Evolutionary conservation across 2,113 vertebrate species (phyloP).

Genomic region (Sinosuthora webbiana): DNA sequence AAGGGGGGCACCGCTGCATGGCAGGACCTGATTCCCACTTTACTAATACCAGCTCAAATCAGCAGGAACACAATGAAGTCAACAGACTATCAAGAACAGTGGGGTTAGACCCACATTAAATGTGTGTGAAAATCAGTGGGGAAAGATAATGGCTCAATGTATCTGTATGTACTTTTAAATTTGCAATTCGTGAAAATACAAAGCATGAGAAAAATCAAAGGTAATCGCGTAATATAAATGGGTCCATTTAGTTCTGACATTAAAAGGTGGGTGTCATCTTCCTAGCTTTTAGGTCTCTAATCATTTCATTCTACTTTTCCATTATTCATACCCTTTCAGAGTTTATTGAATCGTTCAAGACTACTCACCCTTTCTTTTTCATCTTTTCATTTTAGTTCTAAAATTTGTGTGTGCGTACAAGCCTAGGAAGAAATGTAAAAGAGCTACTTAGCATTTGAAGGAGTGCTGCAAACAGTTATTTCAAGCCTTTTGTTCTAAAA

Average conservation of each 20-base stretch:
- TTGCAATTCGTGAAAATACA: not conserved
- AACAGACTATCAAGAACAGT: not conserved
- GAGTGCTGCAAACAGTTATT: constrained; percentile 51
- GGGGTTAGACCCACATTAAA: not conserved
- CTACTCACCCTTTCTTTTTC: constrained; percentile 37
- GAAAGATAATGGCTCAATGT: not conserved
- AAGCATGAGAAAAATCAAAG: constrained; percentile 14
- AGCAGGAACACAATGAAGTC: not conserved
- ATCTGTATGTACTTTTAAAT: not conserved
- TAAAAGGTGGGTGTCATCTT: constrained; percentile 41
- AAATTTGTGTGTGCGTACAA: constrained; percentile 2
- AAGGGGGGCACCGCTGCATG: fast-evolving
- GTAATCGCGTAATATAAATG: not conserved
- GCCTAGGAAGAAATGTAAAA: constrained; percentile 34
- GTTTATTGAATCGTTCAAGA: not conserved
- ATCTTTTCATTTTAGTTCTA: constrained; percentile 35
- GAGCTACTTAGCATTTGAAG: constrained; percentile 51
- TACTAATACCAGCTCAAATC: not conserved
- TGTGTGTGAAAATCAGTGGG: not conserved
- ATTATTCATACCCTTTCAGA: constrained; percentile 40
- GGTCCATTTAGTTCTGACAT: constrained; percentile 40
- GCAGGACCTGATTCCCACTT: not conserved
- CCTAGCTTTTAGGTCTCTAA: constrained; percentile 6
- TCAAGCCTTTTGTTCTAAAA: constrained; percentile 60
- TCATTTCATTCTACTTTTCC: not conserved